Percentiles rank a stretch among this genome's conserved stretches.
These are phyloP conservation scores for Eristalinus sepulchralis DNA, from an alignment of 2,888 invertebrate species.

Conservation along the genomic window DNA sequence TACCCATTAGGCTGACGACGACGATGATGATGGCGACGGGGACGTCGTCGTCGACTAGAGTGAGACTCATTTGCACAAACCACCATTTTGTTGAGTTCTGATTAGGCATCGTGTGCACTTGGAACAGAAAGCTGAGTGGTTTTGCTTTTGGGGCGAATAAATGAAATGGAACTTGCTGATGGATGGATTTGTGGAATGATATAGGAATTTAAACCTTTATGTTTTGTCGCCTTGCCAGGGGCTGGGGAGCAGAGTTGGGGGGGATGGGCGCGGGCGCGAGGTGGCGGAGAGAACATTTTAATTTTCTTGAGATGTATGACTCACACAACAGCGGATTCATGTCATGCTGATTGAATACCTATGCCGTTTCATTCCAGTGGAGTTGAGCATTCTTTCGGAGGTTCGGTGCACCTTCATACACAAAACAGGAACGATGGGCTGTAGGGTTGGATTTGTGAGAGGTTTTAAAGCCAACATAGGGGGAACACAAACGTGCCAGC, in stretches of 20 bases:
- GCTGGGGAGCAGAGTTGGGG: neutral
- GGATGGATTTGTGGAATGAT: neutral
- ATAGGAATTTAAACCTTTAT: neutral
- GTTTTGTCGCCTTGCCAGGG: neutral
- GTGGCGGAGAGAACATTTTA: neutral
- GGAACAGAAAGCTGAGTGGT: neutral
- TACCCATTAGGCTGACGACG: neutral
- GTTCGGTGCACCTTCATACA: neutral
- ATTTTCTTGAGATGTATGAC: neutral
- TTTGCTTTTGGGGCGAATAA: neutral
- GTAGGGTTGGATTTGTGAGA: neutral
- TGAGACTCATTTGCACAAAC: slow-evolving; percentile 28
- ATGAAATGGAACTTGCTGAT: neutral
- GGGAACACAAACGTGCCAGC: no score
- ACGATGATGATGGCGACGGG: neutral
- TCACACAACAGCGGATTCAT: neutral
- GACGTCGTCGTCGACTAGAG: neutral
- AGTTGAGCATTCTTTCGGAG: neutral
- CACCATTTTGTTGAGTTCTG: slow-evolving; percentile 26
- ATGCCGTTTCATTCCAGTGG: neutral
- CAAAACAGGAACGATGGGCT: neutral
- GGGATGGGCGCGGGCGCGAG: neutral
- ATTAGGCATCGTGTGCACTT: neutral
- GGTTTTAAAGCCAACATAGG: neutral
- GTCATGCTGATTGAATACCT: neutral